Conservation (phyloP, 2,797 vertebrate genomes). For the Rhinophrynus dorsalis region DNA sequence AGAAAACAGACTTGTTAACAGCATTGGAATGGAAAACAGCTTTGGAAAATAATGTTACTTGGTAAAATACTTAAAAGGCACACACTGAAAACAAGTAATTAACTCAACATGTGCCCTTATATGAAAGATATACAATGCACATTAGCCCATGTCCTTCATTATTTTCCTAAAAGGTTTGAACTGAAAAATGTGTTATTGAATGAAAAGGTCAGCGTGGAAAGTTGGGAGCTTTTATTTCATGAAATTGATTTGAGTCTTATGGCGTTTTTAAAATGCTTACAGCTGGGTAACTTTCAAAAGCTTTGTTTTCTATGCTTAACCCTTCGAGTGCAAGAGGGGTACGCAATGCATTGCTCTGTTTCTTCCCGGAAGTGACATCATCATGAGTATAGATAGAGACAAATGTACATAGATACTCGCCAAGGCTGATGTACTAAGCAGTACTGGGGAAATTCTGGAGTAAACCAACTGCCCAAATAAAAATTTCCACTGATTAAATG, state of each 20-base stretch:
- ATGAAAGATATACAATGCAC: not conserved
- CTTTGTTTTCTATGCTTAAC: no score
- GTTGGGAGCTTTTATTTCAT: constrained; percentile 3
- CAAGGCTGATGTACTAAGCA: no score
- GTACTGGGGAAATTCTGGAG: no score
- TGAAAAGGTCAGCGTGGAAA: not conserved
- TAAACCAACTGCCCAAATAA: no score
- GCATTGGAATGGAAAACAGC: constrained; percentile 31
- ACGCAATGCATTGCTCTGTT: no score
- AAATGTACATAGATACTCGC: no score
- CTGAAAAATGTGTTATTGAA: not conserved
- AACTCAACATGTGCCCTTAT: constrained; percentile 4
- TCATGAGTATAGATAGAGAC: no score
- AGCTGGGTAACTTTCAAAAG: no score
- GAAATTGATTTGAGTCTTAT: constrained; percentile 4
- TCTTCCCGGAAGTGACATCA: no score
- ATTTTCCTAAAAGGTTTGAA: no score
- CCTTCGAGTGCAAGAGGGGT: no score
- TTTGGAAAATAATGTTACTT: constrained; percentile 30
- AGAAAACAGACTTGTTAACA: constrained; percentile 19
- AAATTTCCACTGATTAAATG: no score
- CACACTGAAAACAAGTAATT: constrained; percentile 11
- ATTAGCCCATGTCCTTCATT: not conserved
- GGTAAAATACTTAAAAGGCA: constrained; percentile 26
- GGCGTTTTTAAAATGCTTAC: constrained; percentile 5